Percentiles rank a stretch among this genome's conserved stretches.
Evolutionary conservation across 2,113 vertebrate species (phyloP).

Genomic region (Malaclemys terrapin): DNA sequence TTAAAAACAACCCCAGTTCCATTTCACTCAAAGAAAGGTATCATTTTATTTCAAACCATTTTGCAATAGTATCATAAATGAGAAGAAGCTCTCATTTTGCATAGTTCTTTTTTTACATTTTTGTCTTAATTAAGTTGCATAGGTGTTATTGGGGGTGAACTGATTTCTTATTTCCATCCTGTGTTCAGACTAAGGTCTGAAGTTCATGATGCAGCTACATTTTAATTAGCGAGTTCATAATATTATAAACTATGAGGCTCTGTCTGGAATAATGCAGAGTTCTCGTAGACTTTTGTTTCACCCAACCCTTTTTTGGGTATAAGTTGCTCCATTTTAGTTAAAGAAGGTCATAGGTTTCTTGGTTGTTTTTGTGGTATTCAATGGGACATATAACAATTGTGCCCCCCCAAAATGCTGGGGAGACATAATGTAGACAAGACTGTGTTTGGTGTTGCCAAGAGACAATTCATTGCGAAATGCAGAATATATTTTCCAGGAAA

Average conservation of each 20-base stretch:
- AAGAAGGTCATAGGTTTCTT: background rate
- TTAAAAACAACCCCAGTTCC: background rate
- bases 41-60: background rate
- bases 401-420: background rate
- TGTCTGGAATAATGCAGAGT: background rate
- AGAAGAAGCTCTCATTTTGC: background rate
- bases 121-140: background rate
- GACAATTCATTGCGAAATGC: background rate
- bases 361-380: background rate
- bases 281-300: background rate
- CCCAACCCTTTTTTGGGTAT: background rate
- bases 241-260: background rate
- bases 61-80: background rate
- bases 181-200: background rate
- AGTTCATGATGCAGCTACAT: background rate
- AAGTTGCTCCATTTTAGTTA: background rate
- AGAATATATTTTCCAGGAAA: background rate
- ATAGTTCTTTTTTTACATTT: background rate
- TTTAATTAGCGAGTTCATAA: background rate
- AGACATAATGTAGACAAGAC: background rate
- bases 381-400: background rate
- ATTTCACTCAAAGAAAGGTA: background rate
- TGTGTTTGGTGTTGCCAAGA: background rate
- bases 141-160: background rate
- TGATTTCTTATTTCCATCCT: background rate